phyloP scores from a whole-genome alignment of 2,797 vertebrate genomes.

The Fistularia tabacaria region DNA sequence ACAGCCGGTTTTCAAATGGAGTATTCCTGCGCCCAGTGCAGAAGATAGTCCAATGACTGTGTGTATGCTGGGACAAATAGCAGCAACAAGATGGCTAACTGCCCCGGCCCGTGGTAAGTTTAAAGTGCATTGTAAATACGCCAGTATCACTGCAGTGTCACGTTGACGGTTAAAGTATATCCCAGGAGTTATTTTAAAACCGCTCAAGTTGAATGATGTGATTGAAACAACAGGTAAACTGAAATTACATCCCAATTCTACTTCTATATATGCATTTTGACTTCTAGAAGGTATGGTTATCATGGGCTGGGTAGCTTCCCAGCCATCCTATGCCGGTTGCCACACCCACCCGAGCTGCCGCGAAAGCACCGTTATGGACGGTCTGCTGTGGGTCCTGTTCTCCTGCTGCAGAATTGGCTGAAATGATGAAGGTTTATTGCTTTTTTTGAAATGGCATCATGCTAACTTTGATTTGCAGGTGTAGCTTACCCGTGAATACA shows the following conservation, averaged over 20 bases:
- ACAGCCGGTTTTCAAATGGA: constrained; percentile 56
- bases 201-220: not conserved
- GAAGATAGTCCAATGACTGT: constrained; percentile 68
- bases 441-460: not conserved
- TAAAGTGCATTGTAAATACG: not conserved
- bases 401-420: constrained; percentile 41
- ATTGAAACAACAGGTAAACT: too few relatives aligned
- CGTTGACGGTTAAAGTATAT: not conserved
- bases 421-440: not conserved
- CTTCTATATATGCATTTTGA: too few relatives aligned
- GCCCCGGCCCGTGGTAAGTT: constrained; percentile 69
- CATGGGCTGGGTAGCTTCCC: constrained; percentile 6
- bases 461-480: too few relatives aligned
- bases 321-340: constrained; percentile 26
- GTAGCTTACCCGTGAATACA: too few relatives aligned
- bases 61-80: constrained; percentile 41
- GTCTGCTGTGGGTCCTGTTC: constrained; percentile 11
- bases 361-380: constrained; percentile 26
- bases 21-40: constrained; percentile 58
- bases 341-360: constrained; percentile 54
- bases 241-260: too few relatives aligned
- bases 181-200: not conserved
- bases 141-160: not conserved
- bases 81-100: constrained; percentile 65
- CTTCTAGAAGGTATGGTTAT: not conserved